Evolutionary conservation across 2,113 vertebrate genomes (phyloP), one percentile per base, ranked within the genome.

Genomic region (Microcebus griseorufus): DNA sequence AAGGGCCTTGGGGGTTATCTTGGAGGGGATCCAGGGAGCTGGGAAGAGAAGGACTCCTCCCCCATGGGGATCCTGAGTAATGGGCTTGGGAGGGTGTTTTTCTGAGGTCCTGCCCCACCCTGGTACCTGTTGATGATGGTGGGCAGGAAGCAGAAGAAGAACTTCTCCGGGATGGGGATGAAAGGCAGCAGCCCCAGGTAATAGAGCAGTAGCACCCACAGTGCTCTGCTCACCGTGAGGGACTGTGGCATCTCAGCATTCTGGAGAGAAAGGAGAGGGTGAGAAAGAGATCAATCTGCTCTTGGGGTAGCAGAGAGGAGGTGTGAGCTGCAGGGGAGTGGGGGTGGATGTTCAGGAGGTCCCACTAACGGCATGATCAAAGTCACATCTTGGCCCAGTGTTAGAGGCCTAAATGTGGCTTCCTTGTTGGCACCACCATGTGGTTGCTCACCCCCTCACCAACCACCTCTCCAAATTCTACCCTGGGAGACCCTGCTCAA

Each of bases 181-280:
- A 99, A 99, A 73, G 99, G 99, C 96, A 99, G 98, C 76, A 99
- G 98, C 84, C 99, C 99, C 32, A 96, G 97, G 95, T 99, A 99
- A 91, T 98, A 99, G 32, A 99, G 98, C 2, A 99, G 85, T 7
- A 99, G 95, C 5, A 99, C 42, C 93, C 96, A 76, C 22, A 98
- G 0, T 0, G 97, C 98, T n/a, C 98, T 95, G 1, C 12, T 80
- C n/a, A 96, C 1, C 0, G 98, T 98, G 98, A 99, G 99, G 96
- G 99, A 98, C 92, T 96, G 97, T 0, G 99, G 99, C 99, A 99
- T 99, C 39, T 97, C 98, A 2, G 97, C 84, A 92, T 99, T 99
- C 99, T 99, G 84, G 73, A n/a, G 65, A 80, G 29, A 58, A 75
- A 82, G 34, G 58, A 14, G 9, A 58, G 79, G 81, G 9, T 29